A percentile compares a stretch with the other conserved stretches of the same genome.
These are phyloP conservation scores for Nebria brevicollis DNA, from an alignment of 2,888 invertebrate species.

Conservation along the genomic window DNA sequence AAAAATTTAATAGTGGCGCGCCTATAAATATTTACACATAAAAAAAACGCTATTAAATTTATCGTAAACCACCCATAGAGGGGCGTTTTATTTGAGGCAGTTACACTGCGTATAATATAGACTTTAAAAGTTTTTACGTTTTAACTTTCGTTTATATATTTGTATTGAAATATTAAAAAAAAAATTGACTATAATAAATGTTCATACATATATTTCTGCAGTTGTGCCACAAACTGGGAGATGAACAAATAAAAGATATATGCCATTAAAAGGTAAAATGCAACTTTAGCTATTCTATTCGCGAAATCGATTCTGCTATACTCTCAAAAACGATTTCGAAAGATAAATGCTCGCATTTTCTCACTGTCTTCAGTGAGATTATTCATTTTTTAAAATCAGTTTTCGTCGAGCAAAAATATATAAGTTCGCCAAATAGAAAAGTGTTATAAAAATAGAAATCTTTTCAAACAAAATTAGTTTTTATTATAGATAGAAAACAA, in stretches of 20 bases:
- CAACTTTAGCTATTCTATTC: background rate
- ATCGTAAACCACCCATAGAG: too few relatives aligned
- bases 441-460: background rate
- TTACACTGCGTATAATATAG: too few relatives aligned
- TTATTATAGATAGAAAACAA: slow-evolving; percentile 2
- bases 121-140: too few relatives aligned
- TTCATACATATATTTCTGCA: too few relatives aligned
- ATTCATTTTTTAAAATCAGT: background rate
- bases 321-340: background rate
- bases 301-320: background rate
- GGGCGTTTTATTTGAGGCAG: too few relatives aligned
- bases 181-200: too few relatives aligned
- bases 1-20: too few relatives aligned
- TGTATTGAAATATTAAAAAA: too few relatives aligned
- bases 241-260: background rate
- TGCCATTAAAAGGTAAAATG: background rate
- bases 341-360: background rate
- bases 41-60: too few relatives aligned
- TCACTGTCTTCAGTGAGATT: slow-evolving; percentile 1
- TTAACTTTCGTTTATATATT: too few relatives aligned
- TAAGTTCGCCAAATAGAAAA: background rate
- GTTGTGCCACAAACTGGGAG: too few relatives aligned
- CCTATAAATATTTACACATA: too few relatives aligned
- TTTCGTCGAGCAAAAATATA: background rate
- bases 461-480: background rate